Conservation (phyloP, 2,797 vertebrate species). For the Trichosurus vulpecula region DNA sequence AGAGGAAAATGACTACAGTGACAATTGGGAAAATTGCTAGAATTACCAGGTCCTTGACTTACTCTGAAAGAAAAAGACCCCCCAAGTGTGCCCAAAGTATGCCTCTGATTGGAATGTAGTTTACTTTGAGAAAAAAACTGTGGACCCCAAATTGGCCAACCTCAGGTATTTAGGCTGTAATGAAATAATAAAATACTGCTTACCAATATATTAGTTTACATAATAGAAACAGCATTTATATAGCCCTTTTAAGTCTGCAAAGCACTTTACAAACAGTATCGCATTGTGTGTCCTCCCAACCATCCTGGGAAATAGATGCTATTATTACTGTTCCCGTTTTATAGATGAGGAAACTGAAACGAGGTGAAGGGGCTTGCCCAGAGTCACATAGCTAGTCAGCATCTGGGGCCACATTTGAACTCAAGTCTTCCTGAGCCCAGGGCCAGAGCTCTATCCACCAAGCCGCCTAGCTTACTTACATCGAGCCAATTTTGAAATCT, state of each 20-base stretch:
- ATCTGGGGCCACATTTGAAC: neutral
- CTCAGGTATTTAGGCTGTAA: slow-evolving; percentile 28
- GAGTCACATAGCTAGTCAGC: neutral
- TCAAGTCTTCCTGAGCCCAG: neutral
- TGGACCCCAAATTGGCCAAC: slow-evolving; percentile 10
- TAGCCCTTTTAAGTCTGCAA: neutral
- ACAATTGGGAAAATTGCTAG: neutral
- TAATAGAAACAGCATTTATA: neutral
- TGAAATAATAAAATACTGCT: slow-evolving; percentile 2
- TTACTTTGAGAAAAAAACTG: slow-evolving; percentile 42
- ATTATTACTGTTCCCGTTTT: neutral
- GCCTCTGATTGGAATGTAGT: neutral
- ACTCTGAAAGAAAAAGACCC: slow-evolving; percentile 29
- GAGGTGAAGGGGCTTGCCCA: neutral
- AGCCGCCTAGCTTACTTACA: neutral
- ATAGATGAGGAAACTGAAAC: neutral
- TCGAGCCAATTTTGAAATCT: neutral
- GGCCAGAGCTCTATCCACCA: neutral
- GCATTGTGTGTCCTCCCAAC: neutral
- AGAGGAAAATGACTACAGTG: neutral
- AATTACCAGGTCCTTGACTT: slow-evolving; percentile 37
- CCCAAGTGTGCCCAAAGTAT: neutral
- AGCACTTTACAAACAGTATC: neutral
- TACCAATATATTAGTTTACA: slow-evolving; percentile 9
- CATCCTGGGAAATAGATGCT: neutral